Percentiles rank a stretch among this genome's conserved stretches.
Evolutionary conservation across 2,888 invertebrate species (phyloP).

Genomic region (Schrankia costaestrigalis): DNA sequence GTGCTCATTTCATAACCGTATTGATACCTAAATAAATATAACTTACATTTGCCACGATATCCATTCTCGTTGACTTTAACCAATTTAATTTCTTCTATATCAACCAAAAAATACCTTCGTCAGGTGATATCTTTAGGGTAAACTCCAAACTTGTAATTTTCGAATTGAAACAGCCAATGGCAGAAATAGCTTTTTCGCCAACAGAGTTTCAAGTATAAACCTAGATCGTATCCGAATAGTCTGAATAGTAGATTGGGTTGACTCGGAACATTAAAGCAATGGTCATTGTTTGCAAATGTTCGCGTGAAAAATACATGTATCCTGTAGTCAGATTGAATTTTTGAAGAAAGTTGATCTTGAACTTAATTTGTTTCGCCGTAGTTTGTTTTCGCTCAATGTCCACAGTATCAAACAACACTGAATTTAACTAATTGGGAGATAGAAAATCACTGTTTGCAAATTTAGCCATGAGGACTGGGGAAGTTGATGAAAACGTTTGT

Average conservation of each 20-base stretch:
- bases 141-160: conserved; percentile 73
- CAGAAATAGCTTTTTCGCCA: conserved; percentile 50
- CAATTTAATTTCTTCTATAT: conserved; percentile 34
- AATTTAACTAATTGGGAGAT: conserved; percentile 56
- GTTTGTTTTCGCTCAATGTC: conserved; percentile 21
- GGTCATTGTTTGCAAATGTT: conserved; percentile 73
- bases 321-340: conserved; percentile 53
- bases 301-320: conserved; percentile 74
- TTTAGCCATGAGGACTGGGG: conserved; percentile 67
- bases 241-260: conserved; percentile 85
- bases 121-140: conserved; percentile 74
- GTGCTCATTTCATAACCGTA: conserved; percentile 9
- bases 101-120: conserved; percentile 31
- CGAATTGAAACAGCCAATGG: conserved; percentile 75
- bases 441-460: conserved; percentile 68
- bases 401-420: conserved; percentile 35
- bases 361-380: conserved; percentile 21
- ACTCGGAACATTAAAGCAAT: conserved; percentile 77
- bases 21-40: conserved; percentile 10
- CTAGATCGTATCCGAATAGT: conserved; percentile 84
- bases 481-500: conserved; percentile 18
- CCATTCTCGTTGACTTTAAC: conserved; percentile 60
- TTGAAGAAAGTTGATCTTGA: conserved; percentile 36
- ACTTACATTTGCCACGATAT: conserved; percentile 82
- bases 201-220: conserved; percentile 51